Conservation (phyloP, 2,113 vertebrate species). For the Prunella himalayana region DNA sequence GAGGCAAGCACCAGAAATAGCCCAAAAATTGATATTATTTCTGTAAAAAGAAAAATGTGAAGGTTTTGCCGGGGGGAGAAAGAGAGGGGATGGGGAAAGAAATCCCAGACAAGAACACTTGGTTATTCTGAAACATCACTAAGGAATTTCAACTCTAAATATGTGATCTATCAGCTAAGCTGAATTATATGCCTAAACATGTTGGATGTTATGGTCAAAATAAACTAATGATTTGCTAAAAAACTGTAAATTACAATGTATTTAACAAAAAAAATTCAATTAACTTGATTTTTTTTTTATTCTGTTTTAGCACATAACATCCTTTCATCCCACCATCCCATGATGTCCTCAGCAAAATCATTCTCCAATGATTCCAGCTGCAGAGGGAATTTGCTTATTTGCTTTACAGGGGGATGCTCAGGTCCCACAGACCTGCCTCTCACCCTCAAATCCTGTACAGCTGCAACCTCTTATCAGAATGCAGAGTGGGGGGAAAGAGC, state of each 20-base stretch:
- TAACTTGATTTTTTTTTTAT: background rate
- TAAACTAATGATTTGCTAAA: background rate
- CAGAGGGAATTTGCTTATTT: background rate
- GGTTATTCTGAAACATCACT: background rate
- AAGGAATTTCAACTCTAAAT: background rate
- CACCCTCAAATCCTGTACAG: background rate
- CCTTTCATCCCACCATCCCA: background rate
- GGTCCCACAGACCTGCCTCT: background rate
- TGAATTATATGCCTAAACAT: background rate
- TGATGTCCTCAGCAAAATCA: background rate
- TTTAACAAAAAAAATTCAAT: background rate
- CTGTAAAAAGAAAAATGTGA: background rate
- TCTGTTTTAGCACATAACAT: background rate
- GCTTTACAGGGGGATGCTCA: background rate
- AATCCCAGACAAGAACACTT: background rate
- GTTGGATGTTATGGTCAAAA: background rate
- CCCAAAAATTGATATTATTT: constrained; percentile 3
- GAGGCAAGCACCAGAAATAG: constrained; percentile 12
- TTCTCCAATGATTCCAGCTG: background rate
- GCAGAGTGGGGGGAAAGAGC: fast-evolving
- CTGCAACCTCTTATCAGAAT: background rate
- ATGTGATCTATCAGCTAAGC: background rate
- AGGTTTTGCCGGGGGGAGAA: background rate
- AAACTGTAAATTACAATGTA: background rate
- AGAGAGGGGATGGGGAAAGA: background rate